A percentile compares a stretch with the other conserved stretches of the same genome.
Evolutionary conservation across 2,797 vertebrate genomes (phyloP).

Genomic region (Acestrorhynchus altus): DNA sequence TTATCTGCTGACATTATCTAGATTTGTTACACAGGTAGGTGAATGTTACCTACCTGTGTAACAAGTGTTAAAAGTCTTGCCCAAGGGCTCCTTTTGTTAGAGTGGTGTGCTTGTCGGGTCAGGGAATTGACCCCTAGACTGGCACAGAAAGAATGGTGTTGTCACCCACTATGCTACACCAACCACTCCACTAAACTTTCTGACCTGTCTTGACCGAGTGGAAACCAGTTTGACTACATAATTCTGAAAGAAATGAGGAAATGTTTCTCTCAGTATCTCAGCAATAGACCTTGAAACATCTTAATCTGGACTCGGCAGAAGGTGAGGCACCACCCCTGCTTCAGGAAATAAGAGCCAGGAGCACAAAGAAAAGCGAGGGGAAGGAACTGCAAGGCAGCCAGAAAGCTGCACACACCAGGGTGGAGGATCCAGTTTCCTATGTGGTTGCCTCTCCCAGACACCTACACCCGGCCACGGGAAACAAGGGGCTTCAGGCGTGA

Average conservation of each 20-base stretch:
- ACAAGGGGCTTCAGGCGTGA: slow-evolving; percentile 55
- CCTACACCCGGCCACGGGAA: slow-evolving; percentile 66
- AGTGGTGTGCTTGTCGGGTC: too few relatives aligned
- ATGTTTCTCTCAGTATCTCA: slow-evolving; percentile 13
- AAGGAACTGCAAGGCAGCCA: slow-evolving; percentile 68
- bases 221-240: not conserved
- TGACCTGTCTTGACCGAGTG: not conserved
- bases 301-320: slow-evolving; percentile 76
- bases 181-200: too few relatives aligned
- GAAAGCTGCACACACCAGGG: slow-evolving; percentile 65
- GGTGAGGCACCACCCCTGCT: slow-evolving; percentile 70
- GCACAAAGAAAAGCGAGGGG: slow-evolving; percentile 68
- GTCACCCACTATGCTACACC: too few relatives aligned
- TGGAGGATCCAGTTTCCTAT: slow-evolving; percentile 76
- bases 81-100: too few relatives aligned
- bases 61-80: too few relatives aligned
- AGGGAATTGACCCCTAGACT: too few relatives aligned
- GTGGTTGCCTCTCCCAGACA: slow-evolving; percentile 66
- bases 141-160: too few relatives aligned
- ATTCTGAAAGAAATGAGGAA: not conserved
- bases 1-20: too few relatives aligned
- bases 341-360: slow-evolving; percentile 68
- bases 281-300: slow-evolving; percentile 69
- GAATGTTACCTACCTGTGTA: too few relatives aligned
- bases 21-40: too few relatives aligned